Conservation (phyloP, 2,888 invertebrate species). For the Sicus ferrugineus region DNA sequence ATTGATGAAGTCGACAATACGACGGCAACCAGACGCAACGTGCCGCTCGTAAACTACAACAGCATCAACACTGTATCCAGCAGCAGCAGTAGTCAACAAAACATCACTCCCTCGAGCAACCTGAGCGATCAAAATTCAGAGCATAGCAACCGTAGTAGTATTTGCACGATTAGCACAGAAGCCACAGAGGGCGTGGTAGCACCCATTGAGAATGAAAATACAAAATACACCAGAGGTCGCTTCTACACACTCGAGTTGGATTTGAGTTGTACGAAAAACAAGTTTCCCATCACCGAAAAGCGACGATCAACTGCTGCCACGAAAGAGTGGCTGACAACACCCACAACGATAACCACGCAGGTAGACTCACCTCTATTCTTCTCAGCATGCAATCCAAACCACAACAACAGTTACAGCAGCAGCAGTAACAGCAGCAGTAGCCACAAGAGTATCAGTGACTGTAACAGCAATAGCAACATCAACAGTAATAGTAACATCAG, state of each 20-base stretch:
- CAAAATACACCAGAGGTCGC: constrained; percentile 58
- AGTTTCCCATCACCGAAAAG: constrained; percentile 68
- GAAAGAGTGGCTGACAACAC: constrained; percentile 29
- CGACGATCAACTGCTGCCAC: constrained; percentile 35
- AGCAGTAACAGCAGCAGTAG: constrained; percentile 21
- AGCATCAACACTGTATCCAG: constrained; percentile 19
- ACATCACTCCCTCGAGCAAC: constrained; percentile 28
- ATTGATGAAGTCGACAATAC: constrained; percentile 34
- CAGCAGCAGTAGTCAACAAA: constrained; percentile 30
- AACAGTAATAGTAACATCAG: not conserved
- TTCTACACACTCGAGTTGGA: constrained; percentile 65
- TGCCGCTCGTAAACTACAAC: constrained; percentile 18
- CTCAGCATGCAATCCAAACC: constrained; percentile 30
- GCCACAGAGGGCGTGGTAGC: constrained; percentile 35
- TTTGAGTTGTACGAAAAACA: constrained; percentile 69
- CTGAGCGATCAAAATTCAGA: constrained; percentile 43
- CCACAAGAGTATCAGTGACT: constrained; percentile 1
- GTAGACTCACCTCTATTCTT: no score
- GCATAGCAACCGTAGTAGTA: constrained; percentile 46
- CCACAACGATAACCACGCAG: constrained; percentile 37
- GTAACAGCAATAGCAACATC: constrained; percentile 17
- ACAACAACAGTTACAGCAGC: constrained; percentile 37
- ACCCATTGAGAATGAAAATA: constrained; percentile 55
- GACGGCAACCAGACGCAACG: constrained; percentile 3
- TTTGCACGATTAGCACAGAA: constrained; percentile 46